Evolutionary conservation across 2,888 invertebrate species (phyloP).

Genomic region (Trachelus iudaicus): DNA sequence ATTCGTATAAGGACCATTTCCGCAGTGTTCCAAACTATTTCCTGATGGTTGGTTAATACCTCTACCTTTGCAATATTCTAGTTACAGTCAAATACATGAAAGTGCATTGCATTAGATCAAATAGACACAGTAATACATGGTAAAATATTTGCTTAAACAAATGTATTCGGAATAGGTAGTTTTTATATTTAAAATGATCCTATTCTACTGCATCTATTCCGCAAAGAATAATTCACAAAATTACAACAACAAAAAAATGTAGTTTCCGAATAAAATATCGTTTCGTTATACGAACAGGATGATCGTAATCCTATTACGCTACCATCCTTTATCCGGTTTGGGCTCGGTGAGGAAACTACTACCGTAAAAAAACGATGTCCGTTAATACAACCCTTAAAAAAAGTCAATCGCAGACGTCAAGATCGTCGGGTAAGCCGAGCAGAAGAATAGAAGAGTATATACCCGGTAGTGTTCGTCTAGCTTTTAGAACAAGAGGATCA

Average conservation of each 20-base stretch:
- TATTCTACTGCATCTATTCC: not conserved
- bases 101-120: not conserved
- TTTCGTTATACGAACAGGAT: not conserved
- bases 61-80: not conserved
- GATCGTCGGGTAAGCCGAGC: slow-evolving; percentile 20
- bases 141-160: not conserved
- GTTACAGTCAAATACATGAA: not conserved
- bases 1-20: not conserved
- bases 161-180: not conserved
- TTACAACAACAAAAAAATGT: not conserved
- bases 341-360: not conserved
- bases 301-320: not conserved
- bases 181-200: not conserved
- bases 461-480: slow-evolving; percentile 26
- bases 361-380: not conserved
- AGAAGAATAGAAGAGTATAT: slow-evolving; percentile 25
- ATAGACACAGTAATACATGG: not conserved
- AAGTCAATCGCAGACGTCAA: slow-evolving; percentile 7
- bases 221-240: not conserved
- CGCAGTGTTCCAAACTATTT: not conserved
- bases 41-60: not conserved
- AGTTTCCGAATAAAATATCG: not conserved
- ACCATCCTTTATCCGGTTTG: not conserved
- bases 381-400: not conserved
- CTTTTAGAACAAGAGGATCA: not conserved